Base-by-base conservation (phyloP, 2,113 vertebrate species). In the Rhinichthys klamathensis region DNA sequence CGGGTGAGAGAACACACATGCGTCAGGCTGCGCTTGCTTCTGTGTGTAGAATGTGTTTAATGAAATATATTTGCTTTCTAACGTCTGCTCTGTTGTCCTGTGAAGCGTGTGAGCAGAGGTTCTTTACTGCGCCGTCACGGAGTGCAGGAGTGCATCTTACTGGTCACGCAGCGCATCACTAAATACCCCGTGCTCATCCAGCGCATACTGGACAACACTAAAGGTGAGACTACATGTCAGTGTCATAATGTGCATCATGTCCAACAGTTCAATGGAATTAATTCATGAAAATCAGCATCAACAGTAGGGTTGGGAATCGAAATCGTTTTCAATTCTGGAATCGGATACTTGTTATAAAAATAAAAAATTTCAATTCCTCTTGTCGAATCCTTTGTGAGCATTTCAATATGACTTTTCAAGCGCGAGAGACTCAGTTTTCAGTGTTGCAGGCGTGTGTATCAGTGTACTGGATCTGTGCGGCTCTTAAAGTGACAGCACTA, bases 141-240 rank as follows among this genome's bases (percentile, higher is more conserved):
- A 0, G 93, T 99, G 23, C 98, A 96, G 65, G 97, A 99, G 84
- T 99, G 98, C 91, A 98, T 97, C 91, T 88, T 99, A 41, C 92
- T 99, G 88, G 97, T 99, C 86, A 99, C 97, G 0, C 98, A 99
- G 89, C 92, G 97, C 15, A 96, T 99, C 94, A 99, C 98, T 78
- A 98, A 99, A 91, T 99, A 99, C 87, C 98, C 97, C 0, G 97
- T 98, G 76, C 95, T 99, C 30, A 93, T 99, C 21, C 95, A 94
- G 80, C 93, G 98, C 9, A 96, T 99, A 90, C 95, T 98, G 3
- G 96, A 97, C 91, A 96, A 98, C 87, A 97, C 97, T 82, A 98
- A 97, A 88, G 97, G 98, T 98, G 56, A 38, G 38, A 1, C 16
- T 6, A 25, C 21, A 38, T 38, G 38, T 7, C 38, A 30, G 30